These are phyloP conservation scores for Elaeidobius kamerunicus DNA, from an alignment of 2,888 invertebrate genomes.

Conservation along the genomic window DNA sequence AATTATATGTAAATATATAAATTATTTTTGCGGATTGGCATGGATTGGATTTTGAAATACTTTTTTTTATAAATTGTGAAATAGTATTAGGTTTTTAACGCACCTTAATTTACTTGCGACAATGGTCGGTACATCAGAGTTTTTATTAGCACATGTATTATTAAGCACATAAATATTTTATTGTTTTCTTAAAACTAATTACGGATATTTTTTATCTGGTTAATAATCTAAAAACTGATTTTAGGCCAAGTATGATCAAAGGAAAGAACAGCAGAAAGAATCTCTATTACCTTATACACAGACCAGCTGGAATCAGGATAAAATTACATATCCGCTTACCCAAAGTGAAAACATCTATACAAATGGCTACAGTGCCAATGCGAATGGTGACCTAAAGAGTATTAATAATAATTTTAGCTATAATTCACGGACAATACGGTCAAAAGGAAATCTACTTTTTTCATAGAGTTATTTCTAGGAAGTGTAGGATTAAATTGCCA, in stretches of 20 bases:
- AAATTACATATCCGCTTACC: conserved; percentile 57
- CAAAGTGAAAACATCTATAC: conserved; percentile 13
- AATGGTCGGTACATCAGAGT: too few relatives aligned
- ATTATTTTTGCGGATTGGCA: too few relatives aligned
- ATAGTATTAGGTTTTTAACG: too few relatives aligned
- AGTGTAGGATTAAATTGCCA: neutral
- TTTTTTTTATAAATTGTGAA: too few relatives aligned
- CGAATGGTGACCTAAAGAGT: conserved; percentile 39
- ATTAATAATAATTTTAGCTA: conserved; percentile 42
- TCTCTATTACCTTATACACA: conserved; percentile 55
- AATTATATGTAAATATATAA: too few relatives aligned
- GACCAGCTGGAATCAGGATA: conserved; percentile 48
- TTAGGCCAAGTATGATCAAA: conserved; percentile 70
- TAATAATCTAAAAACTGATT: too few relatives aligned
- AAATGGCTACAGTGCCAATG: conserved; percentile 30
- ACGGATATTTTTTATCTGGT: too few relatives aligned
- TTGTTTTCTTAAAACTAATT: too few relatives aligned
- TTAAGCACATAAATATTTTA: too few relatives aligned
- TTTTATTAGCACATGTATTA: too few relatives aligned
- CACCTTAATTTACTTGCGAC: too few relatives aligned
- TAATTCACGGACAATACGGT: conserved; percentile 38
- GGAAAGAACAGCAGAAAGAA: conserved; percentile 52
- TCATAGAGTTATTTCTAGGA: conserved; percentile 28
- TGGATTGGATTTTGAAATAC: too few relatives aligned
- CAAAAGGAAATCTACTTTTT: conserved; percentile 45